Evolutionary conservation across 1,140 invertebrate genomes (phyloP).

Genomic region (Calliphora vicina): DNA sequence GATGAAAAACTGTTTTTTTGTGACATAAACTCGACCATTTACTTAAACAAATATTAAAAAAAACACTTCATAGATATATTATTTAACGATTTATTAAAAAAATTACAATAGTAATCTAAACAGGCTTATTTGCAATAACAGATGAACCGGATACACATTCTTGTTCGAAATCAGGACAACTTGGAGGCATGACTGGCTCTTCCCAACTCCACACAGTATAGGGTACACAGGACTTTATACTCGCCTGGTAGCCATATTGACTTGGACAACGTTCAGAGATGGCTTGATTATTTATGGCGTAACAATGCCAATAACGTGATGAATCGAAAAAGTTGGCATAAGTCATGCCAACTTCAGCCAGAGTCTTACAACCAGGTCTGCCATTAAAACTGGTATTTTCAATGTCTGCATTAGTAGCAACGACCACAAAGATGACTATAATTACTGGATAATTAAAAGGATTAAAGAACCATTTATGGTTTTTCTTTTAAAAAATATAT

Average conservation of each 20-base stretch:
- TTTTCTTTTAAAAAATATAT: neutral
- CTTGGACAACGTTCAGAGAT: neutral
- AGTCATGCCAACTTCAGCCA: neutral
- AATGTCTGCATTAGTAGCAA: neutral
- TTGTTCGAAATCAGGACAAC: slow-evolving; percentile 18
- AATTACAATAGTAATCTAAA: too few relatives aligned
- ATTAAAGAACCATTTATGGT: neutral
- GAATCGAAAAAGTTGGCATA: slow-evolving; percentile 8
- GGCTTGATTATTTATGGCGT: neutral
- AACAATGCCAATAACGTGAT: slow-evolving; percentile 8
- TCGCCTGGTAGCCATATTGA: slow-evolving; percentile 1
- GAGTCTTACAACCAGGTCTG: neutral
- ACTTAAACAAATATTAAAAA: too few relatives aligned
- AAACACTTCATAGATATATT: neutral
- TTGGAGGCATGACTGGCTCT: neutral
- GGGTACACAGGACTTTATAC: neutral
- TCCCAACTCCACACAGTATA: slow-evolving; percentile 1
- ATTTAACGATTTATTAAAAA: too few relatives aligned
- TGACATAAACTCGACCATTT: too few relatives aligned
- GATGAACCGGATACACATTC: neutral
- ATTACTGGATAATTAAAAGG: neutral
- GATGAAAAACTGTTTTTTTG: too few relatives aligned
- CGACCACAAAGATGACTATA: neutral
- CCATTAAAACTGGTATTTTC: slow-evolving; percentile 18
- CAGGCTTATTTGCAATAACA: too few relatives aligned